phyloP scores from a whole-genome alignment of 2,888 invertebrate species.

The Drosophila picticornis region DNA sequence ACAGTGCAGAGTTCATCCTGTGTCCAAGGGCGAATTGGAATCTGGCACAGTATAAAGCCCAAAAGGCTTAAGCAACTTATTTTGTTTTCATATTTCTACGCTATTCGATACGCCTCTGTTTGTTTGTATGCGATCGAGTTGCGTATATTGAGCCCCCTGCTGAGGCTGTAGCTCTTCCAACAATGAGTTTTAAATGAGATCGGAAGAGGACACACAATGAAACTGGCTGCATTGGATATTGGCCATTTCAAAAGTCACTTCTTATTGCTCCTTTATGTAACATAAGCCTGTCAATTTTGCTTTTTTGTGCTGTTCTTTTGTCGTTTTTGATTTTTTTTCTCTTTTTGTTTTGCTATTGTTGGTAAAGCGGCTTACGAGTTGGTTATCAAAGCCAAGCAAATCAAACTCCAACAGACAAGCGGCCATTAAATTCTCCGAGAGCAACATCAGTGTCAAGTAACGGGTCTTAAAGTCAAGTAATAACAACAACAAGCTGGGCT shows the following conservation, averaged over 20 bases:
- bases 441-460: slow-evolving; percentile 24
- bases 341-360: slow-evolving; percentile 1
- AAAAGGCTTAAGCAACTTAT: not conserved
- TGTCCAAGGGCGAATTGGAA: not conserved
- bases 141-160: not conserved
- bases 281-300: slow-evolving; percentile 47
- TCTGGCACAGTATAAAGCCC: not conserved
- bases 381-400: slow-evolving; percentile 53
- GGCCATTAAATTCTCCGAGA: slow-evolving; percentile 54
- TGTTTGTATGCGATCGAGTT: not conserved
- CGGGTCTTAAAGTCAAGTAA: slow-evolving; percentile 47
- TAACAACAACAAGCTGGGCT: slow-evolving; percentile 33
- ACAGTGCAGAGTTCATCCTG: not conserved
- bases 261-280: slow-evolving; percentile 1
- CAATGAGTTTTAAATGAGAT: not conserved
- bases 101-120: not conserved
- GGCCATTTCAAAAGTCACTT: not conserved
- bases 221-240: not conserved
- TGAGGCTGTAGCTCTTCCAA: not conserved
- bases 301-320: slow-evolving; percentile 36
- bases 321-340: not conserved
- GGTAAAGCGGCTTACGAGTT: slow-evolving; percentile 37
- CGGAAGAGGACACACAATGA: not conserved
- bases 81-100: not conserved
- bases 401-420: slow-evolving; percentile 52